phyloP scores from a whole-genome alignment of 2,113 vertebrate genomes.

The Cervus canadensis region DNA sequence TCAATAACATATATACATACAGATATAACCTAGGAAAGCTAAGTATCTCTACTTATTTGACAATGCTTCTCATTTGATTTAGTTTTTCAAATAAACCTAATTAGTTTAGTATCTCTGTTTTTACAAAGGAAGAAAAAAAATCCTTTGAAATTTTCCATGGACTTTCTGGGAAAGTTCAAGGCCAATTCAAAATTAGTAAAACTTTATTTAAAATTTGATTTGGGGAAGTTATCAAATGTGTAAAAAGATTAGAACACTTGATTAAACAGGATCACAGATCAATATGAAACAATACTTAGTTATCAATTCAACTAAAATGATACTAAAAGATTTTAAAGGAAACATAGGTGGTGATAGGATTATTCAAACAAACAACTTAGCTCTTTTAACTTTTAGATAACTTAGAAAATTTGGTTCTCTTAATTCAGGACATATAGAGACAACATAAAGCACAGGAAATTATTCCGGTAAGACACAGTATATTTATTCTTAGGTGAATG shows the following conservation, averaged over 20 bases:
- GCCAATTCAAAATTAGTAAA: neutral
- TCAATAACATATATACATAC: neutral
- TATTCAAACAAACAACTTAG: neutral
- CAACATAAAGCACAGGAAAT: neutral
- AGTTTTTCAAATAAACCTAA: neutral
- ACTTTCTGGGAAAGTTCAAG: neutral
- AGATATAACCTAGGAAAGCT: neutral
- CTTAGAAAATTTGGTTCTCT: neutral
- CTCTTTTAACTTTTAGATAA: neutral
- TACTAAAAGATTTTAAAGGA: neutral
- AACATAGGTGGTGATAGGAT: neutral
- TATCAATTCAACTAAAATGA: neutral
- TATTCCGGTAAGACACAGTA: neutral
- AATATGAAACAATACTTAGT: neutral
- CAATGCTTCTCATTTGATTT: neutral
- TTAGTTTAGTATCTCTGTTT: neutral
- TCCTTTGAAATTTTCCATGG: neutral
- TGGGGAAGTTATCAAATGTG: neutral
- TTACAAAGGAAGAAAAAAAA: neutral
- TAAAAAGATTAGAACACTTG: neutral
- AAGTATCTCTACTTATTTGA: neutral
- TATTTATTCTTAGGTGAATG: neutral
- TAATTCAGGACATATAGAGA: neutral
- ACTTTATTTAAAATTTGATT: constrained; percentile 1
- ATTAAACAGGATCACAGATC: neutral